These are phyloP conservation scores for Cantharis nigra DNA, from an alignment of 2,888 invertebrate genomes.

Conservation along the genomic window DNA sequence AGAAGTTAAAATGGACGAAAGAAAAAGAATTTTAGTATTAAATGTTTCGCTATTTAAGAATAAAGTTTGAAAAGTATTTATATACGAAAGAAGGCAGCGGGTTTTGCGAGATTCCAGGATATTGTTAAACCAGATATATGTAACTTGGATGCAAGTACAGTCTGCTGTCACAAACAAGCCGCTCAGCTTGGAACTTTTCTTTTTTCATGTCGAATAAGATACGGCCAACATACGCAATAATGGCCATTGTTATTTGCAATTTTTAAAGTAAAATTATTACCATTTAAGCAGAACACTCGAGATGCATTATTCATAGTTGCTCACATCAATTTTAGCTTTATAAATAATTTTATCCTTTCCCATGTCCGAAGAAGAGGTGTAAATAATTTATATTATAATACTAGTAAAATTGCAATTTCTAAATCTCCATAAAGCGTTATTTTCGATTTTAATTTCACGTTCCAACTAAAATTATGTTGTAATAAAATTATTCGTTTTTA, in stretches of 20 bases:
- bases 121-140: background rate
- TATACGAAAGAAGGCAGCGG: background rate
- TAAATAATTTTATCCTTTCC: slow-evolving; percentile 3
- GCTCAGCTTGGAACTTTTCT: background rate
- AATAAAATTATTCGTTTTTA: background rate
- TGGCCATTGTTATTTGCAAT: slow-evolving; percentile 24
- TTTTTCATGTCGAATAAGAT: slow-evolving; percentile 9
- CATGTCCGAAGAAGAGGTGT: background rate
- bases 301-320: slow-evolving; percentile 33
- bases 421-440: background rate
- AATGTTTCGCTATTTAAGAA: background rate
- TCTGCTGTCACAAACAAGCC: background rate
- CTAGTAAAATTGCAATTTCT: background rate
- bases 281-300: slow-evolving; percentile 27
- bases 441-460: background rate
- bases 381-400: background rate
- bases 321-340: slow-evolving; percentile 4
- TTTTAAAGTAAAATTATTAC: slow-evolving; percentile 35
- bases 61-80: background rate
- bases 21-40: background rate
- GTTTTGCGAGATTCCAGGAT: background rate
- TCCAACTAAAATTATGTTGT: background rate
- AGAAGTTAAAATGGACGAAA: background rate
- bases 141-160: background rate
- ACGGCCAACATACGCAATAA: slow-evolving; percentile 4